Evolutionary conservation across 2,888 invertebrate species (phyloP), one percentile per base, ranked within the genome.

Genomic region (Formica aserva): DNA sequence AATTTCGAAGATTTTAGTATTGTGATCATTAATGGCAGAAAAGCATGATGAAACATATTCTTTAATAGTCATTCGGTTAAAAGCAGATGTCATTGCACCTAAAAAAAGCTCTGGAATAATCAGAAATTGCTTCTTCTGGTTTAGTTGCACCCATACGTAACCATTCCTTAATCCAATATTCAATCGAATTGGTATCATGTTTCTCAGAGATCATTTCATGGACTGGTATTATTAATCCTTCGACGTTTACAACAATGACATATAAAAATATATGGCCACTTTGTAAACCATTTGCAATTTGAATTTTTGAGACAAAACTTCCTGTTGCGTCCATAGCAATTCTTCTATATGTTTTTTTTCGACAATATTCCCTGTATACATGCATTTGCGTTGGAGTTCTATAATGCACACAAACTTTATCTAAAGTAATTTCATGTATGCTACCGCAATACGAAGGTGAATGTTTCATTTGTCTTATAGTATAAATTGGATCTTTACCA

Each of bases 131-230:
- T 62, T 60, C 38, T 38, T 57, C 38, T 15, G 38, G 41, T 74
- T 41, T 55, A 38, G 0, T 55, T 41, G 57, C 62, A 57, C 62
- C 41, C n/a, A 52, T 35, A 71, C 71, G 32, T 71, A 55, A 35
- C 71, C 52, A 71, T 66, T 66, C 41, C 26, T 66, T 66, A 66
- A 66, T 66, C 9, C 26, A 66, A 41, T 66, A 41, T 66, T 66
- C 41, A 41, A 66, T 66, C 1, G 41, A 8, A 41, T 66, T 66
- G 1, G 41, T 66, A 6, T 22, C 15, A 26, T 66, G 41, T 26
- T 66, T 66, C 4, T 66, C 41, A 38, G 41, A 66, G 0, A 66
- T 41, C 26, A 41, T 66, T 41, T 66, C 8, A 66, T 66, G 2
- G 26, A 66, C 41, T 41, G 41, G 66, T 66, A 66, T 41, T 41